Conservation (phyloP, 2,888 invertebrate species). For the Tuta absoluta region DNA sequence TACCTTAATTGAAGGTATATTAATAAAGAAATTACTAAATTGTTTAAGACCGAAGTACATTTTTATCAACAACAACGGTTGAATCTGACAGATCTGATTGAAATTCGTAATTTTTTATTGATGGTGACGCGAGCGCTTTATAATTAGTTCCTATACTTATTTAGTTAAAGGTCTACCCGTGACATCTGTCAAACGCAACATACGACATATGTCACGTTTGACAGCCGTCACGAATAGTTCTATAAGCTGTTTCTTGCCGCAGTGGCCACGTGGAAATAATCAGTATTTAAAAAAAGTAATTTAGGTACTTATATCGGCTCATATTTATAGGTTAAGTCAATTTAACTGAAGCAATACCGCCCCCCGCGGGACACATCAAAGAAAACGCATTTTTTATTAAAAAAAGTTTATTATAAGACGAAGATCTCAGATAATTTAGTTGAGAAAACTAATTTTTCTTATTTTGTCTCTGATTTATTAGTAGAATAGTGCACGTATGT, state of each 20-base stretch:
- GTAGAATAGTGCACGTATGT: constrained; percentile 71
- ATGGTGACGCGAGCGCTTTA: constrained; percentile 13
- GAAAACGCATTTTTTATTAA: constrained; percentile 67
- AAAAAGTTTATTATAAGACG: constrained; percentile 50
- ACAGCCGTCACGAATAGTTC: not conserved
- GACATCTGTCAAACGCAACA: too few species aligned
- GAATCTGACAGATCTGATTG: not conserved
- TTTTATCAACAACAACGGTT: not conserved
- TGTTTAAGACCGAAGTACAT: not conserved
- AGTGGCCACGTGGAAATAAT: constrained; percentile 49
- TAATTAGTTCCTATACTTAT: constrained; percentile 32
- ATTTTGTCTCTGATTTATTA: constrained; percentile 58
- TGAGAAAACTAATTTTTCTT: constrained; percentile 46
- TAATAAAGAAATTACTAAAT: too few species aligned
- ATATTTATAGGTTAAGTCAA: constrained; percentile 52
- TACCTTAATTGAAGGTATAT: too few species aligned
- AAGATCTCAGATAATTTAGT: constrained; percentile 77
- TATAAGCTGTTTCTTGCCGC: constrained; percentile 50
- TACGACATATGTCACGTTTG: too few species aligned
- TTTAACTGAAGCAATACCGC: constrained; percentile 55
- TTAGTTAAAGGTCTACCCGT: constrained; percentile 15
- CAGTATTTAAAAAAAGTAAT: constrained; percentile 54
- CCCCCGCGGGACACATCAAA: constrained; percentile 63
- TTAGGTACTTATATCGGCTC: constrained; percentile 52
- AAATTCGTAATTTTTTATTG: not conserved